Base-by-base conservation (phyloP, 2,797 vertebrate species). In the Thunnus albacares region DNA sequence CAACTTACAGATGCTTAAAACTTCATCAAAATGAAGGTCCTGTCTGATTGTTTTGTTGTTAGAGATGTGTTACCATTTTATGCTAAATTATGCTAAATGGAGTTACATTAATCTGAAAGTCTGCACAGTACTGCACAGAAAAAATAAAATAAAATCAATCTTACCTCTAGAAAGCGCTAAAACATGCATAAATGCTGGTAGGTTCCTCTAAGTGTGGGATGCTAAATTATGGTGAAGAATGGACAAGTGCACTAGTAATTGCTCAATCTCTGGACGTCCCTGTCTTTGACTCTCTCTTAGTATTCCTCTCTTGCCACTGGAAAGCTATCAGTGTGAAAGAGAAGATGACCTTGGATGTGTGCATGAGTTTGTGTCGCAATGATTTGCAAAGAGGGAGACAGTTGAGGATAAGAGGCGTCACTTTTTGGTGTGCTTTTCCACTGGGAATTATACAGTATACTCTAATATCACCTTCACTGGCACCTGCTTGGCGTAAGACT, bases 401-500 rank as follows among this genome's bases (percentile, higher is more conserved):
- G 57, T 72, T 43, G 58, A 86, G 79, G 83, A 75, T 75, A 68
- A 71, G 77, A 78, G 79, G 87, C 89, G 88, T 94, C 86, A 66
- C 72, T 90, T 92, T 90, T 88, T 78, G 84, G 91, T 93, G 82
- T 93, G 85, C 65, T 75, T 95, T 94, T 92, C 90, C 92, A 80
- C 59, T 68, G 41, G 65, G 87, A 81, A 71, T 66, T 69, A 59
- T 82, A 47, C 74, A 52, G 84, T 74, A 86, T 79, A 72, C 87
- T 91, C 90, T 87, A 77, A 91, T 92, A 94, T 94, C 92, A 94
- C 88, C 92, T 91, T 94, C 93, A 91, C 90, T 92, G 80, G 77
- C 82, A 87, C 82, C 84, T 75, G 82, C 70, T 43, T 77, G 80
- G 77, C 63, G 15, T 60, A 58, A 74, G 74, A 67, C 66, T 53